Evolutionary conservation across 2,797 vertebrate genomes (phyloP).

Genomic region (Mus spretus): DNA sequence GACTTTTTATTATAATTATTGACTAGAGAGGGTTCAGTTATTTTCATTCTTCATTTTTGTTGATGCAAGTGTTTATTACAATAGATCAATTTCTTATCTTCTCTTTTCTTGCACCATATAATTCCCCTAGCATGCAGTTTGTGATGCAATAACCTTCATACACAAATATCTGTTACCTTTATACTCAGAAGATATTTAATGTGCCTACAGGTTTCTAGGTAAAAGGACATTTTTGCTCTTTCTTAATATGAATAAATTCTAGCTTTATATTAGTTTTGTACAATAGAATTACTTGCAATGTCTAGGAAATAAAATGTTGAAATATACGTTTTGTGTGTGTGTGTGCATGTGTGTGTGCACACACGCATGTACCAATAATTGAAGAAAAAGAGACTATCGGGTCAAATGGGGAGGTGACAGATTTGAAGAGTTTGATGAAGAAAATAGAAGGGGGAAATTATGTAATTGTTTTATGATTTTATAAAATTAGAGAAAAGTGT

Average conservation of each 20-base stretch:
- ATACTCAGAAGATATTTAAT: not conserved
- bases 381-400: not conserved
- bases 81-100: not conserved
- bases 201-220: not conserved
- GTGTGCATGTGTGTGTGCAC: too few species aligned
- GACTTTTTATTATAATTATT: not conserved
- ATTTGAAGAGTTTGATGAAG: not conserved
- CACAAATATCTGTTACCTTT: not conserved
- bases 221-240: not conserved
- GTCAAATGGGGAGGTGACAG: not conserved
- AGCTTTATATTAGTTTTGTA: not conserved
- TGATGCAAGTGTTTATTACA: not conserved
- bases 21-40: not conserved
- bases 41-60: constrained; percentile 17
- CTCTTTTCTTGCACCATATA: not conserved
- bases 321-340: not conserved
- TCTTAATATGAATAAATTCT: constrained; percentile 16
- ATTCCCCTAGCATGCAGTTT: not conserved
- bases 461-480: not conserved
- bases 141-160: not conserved
- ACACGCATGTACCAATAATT: not conserved
- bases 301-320: not conserved
- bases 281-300: not conserved
- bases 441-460: not conserved
- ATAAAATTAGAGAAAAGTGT: not conserved